A percentile compares a stretch with the other conserved stretches of the same genome.
Evolutionary conservation across 2,888 invertebrate genomes (phyloP).

Genomic region (Agriopis leucophaearia): DNA sequence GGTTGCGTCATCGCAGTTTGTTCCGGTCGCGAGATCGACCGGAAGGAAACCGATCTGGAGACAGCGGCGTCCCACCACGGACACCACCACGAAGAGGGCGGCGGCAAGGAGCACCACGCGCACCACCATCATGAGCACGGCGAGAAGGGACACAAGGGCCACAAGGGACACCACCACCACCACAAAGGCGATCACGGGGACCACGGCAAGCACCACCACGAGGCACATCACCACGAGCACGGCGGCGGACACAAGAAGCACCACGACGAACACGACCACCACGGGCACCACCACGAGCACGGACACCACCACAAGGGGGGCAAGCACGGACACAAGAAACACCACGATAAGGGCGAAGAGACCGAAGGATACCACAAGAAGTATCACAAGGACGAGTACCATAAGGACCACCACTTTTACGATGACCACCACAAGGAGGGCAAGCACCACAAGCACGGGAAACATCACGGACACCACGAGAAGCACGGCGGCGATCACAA

Average conservation of each 20-base stretch:
- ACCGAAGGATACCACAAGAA: constrained; percentile 94
- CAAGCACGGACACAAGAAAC: constrained; percentile 92
- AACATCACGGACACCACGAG: constrained; percentile 92
- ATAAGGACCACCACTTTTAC: constrained; percentile 95
- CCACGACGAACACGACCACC: constrained; percentile 91
- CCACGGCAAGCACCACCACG: constrained; percentile 92
- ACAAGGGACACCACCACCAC: constrained; percentile 91
- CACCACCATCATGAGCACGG: constrained; percentile 90
- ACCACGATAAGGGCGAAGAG: constrained; percentile 94
- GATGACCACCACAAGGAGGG: constrained; percentile 95
- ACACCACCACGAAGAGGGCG: constrained; percentile 88
- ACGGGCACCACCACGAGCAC: constrained; percentile 91
- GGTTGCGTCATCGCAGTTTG: constrained; percentile 71
- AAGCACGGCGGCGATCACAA: constrained; percentile 92
- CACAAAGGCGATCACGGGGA: constrained; percentile 92
- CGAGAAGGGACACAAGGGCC: constrained; percentile 92
- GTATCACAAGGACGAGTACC: constrained; percentile 94
- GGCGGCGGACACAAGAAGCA: constrained; percentile 93
- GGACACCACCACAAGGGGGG: constrained; percentile 93
- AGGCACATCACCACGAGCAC: constrained; percentile 91
- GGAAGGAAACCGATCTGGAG: constrained; percentile 74
- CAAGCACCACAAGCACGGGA: constrained; percentile 93
- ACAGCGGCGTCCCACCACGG: constrained; percentile 82
- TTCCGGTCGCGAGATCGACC: constrained; percentile 72
- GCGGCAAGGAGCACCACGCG: constrained; percentile 89